Percentiles rank a stretch among this genome's conserved stretches.
These are phyloP conservation scores for Periplaneta americana DNA, from an alignment of 1,140 invertebrate genomes.

Conservation along the genomic window DNA sequence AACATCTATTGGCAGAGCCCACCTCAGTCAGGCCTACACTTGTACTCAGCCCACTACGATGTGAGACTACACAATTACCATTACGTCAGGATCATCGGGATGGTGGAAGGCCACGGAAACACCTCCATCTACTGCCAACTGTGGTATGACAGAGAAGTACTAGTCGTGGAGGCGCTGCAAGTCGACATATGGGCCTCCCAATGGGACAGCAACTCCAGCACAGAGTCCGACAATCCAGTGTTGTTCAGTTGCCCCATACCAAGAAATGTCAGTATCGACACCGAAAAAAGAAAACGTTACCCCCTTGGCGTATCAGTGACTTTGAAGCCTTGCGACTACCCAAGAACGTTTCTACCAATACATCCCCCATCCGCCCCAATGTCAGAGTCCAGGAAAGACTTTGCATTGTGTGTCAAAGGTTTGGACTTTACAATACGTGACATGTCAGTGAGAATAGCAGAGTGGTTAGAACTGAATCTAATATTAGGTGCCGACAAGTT, in stretches of 20 bases:
- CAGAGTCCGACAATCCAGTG: slow-evolving; percentile 26
- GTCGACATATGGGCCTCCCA: slow-evolving; percentile 38
- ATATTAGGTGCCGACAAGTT: slow-evolving; percentile 59
- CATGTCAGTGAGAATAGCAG: slow-evolving; percentile 51
- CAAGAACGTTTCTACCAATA: slow-evolving; percentile 12
- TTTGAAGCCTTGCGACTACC: not conserved
- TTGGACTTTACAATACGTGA: slow-evolving; percentile 55
- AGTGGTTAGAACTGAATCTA: slow-evolving; percentile 62
- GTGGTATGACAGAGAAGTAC: not conserved
- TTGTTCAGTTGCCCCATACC: slow-evolving; percentile 29
- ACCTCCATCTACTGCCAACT: slow-evolving; percentile 5
- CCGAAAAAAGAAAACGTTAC: not conserved
- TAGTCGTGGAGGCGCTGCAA: slow-evolving; percentile 33
- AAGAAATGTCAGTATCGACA: not conserved
- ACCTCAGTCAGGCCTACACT: not conserved
- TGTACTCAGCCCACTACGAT: slow-evolving; percentile 12
- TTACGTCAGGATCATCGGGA: slow-evolving; percentile 4
- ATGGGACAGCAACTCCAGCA: slow-evolving; percentile 26
- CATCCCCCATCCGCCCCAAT: not conserved
- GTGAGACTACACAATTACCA: not conserved
- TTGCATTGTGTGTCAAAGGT: slow-evolving; percentile 67
- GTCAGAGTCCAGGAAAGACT: slow-evolving; percentile 29
- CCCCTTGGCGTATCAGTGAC: slow-evolving; percentile 4
- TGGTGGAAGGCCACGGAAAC: slow-evolving; percentile 1
- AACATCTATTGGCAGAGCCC: slow-evolving; percentile 5